Evolutionary conservation across 2,113 vertebrate genomes (phyloP), one percentile per base, ranked within the genome.

Genomic region (Panthera uncia): DNA sequence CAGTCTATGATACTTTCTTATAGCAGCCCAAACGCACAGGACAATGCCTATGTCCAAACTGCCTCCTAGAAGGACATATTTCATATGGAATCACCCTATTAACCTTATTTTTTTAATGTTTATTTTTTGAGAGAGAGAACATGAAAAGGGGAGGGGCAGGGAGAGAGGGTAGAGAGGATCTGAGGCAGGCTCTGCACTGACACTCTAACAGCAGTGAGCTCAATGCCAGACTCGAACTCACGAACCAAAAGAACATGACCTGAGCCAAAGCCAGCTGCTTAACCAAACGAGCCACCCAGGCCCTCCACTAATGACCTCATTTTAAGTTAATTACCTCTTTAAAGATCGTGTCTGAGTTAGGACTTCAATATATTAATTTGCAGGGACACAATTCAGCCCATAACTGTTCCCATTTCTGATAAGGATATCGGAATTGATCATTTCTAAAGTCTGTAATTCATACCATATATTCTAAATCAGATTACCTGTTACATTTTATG

Each of bases 401-500:
- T 50, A 83, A 80, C 9, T 93, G 25, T 68, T 93, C 15, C 16
- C 25, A 15, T 68, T 83, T 92, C 50, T 61, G 10, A 86, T n/a
- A 66, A 55, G 38, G 33, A n/a, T 84, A 82, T 41, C 74, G 25
- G 21, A 91, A 91, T 45, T 65, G 19, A 83, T 95, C 12, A 78
- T 96, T 96, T 73, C 65, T 36, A 33, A 87, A 76, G 29, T 45
- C n/a, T 96, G 48, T 84, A 16, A 83, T 87, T 97, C 73, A 69
- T 36, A 82, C 33, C 15, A 19, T 84, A 52, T 50, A 69, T 57
- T 82, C 74, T 48, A 76, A 41, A 92, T 80, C 86, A 94, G 73
- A 96, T 95, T 90, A 95, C 15, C 48, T 61, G 16, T 68, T 92
- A 87, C 0, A 76, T 15, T 92, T 90, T n/a, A 86, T 92, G 82